Percentiles rank a stretch among this genome's conserved stretches.
phyloP scores from a whole-genome alignment of 2,888 invertebrate species.

The Beris morrisii region DNA sequence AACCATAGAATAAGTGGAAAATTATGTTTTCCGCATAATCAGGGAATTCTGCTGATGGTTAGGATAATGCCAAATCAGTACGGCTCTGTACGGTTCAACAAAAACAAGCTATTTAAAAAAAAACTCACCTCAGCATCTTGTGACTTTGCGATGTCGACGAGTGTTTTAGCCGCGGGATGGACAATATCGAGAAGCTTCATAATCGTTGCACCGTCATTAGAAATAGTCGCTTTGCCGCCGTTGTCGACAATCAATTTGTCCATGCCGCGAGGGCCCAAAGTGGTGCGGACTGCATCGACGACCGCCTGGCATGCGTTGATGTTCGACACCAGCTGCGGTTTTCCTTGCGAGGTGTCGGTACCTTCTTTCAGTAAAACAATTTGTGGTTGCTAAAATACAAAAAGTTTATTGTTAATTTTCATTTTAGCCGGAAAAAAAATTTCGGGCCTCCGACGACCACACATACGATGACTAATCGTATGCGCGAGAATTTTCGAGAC shows the following conservation, averaged over 20 bases:
- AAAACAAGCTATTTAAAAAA: too few relatives aligned
- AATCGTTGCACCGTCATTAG: constrained; percentile 99
- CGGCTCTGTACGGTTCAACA: too few relatives aligned
- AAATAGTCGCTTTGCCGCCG: constrained; percentile 91
- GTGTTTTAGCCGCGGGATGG: constrained; percentile 96
- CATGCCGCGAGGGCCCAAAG: constrained; percentile 98
- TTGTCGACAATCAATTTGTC: constrained; percentile 96
- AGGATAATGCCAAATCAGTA: too few relatives aligned
- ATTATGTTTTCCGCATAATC: too few relatives aligned
- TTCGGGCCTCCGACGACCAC: not conserved
- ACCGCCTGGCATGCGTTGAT: constrained; percentile 96
- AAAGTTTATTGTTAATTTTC: constrained; percentile 23
- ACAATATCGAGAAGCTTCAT: constrained; percentile 97
- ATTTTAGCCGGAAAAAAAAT: not conserved
- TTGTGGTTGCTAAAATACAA: constrained; percentile 83
- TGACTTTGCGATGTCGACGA: constrained; percentile 98
- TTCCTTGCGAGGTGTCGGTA: constrained; percentile 94
- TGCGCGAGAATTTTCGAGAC: constrained; percentile 25
- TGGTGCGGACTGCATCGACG: constrained; percentile 94
- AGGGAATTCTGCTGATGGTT: too few relatives aligned
- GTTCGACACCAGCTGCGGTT: constrained; percentile 93
- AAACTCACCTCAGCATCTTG: constrained; percentile 90
- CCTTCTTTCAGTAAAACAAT: constrained; percentile 97
- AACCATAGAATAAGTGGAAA: too few relatives aligned
- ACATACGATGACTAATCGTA: constrained; percentile 12